Base-by-base conservation (phyloP, 1,140 invertebrate species). In the Batillaria attramentaria region DNA sequence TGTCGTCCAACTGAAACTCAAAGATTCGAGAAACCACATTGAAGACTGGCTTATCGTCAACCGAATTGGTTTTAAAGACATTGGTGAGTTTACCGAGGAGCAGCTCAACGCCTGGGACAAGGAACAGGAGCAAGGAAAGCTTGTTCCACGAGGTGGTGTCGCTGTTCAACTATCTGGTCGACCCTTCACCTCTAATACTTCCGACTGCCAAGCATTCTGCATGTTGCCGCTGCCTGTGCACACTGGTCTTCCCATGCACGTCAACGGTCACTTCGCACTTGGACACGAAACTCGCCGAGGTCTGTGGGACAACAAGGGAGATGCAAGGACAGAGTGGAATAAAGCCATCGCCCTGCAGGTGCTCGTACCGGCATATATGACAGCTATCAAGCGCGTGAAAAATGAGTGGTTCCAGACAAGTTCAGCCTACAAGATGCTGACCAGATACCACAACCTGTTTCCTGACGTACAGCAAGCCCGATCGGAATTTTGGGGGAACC, bases 191-290 rank as follows among this genome's bases (percentile, higher is more conserved):
- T n/a, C n/a, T 46, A 72, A 24, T 50, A 18, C 24, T 50, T 13
- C 3, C n/a, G 33, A 77, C 16, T 31, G 73, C 16, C 84, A 82
- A 72, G 82, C 83, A 6, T 90, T 86, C 80, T 90, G 89, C 77
- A 88, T 87, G 77, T 79, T 90, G n/a, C 89, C 89, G 20, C 79
- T 90, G 3, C 87, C 89, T 39, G 72, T 86, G 13, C 62, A 81
- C 37, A 88, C 87, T 18, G 83, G 84, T n/a, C 69, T 90, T 24
- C 88, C 88, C 33, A 80, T 88, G 33, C 84, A 90, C 62, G 83
- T 90, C 20, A 89, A 90, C 84, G 89, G 87, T 1, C 85, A 89
- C 76, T 90, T 90, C 85, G 87, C 86, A 41, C 70, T 90, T 10
- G 88, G 87, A 69, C 83, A 87, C 73, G 89, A 89, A 79, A 80